Conservation (phyloP, 2,113 vertebrate genomes). For the Smithornis capensis region DNA sequence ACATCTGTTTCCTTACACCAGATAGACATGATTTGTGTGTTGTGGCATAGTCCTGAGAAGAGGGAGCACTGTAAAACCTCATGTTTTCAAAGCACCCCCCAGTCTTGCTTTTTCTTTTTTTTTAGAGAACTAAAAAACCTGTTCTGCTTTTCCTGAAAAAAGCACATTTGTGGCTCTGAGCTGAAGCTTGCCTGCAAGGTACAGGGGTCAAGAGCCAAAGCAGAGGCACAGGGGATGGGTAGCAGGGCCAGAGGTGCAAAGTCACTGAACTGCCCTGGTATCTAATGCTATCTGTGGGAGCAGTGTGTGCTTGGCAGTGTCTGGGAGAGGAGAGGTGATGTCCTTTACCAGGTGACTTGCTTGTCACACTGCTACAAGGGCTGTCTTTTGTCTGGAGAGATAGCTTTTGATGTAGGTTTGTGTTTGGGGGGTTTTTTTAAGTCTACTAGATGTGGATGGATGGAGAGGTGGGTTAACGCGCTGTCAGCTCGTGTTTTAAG, state of each 20-base stretch:
- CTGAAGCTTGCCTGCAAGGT: not conserved
- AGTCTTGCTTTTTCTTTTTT: not conserved
- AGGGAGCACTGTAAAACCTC: not conserved
- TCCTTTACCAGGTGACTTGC: constrained; percentile 36
- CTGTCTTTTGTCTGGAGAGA: not conserved
- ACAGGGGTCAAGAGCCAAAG: not conserved
- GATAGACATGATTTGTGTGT: not conserved
- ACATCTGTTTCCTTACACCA: not conserved
- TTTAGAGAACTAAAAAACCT: not conserved
- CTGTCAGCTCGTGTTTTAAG: constrained; percentile 12
- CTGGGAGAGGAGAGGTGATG: not conserved
- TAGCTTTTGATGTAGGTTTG: not conserved
- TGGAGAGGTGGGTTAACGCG: constrained; percentile 5
- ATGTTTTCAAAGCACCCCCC: not conserved
- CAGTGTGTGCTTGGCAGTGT: not conserved
- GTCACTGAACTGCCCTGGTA: not conserved
- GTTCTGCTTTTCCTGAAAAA: not conserved
- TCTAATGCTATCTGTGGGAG: not conserved
- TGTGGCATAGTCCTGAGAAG: not conserved
- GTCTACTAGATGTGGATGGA: not conserved
- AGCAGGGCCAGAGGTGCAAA: not conserved
- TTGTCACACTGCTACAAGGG: not conserved
- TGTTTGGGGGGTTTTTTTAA: not conserved
- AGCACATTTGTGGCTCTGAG: not conserved
- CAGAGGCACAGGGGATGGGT: not conserved